Percentiles rank a stretch among this genome's conserved stretches.
Conservation (phyloP, 2,113 vertebrate genomes). For the Corythornis madagascariensis region DNA sequence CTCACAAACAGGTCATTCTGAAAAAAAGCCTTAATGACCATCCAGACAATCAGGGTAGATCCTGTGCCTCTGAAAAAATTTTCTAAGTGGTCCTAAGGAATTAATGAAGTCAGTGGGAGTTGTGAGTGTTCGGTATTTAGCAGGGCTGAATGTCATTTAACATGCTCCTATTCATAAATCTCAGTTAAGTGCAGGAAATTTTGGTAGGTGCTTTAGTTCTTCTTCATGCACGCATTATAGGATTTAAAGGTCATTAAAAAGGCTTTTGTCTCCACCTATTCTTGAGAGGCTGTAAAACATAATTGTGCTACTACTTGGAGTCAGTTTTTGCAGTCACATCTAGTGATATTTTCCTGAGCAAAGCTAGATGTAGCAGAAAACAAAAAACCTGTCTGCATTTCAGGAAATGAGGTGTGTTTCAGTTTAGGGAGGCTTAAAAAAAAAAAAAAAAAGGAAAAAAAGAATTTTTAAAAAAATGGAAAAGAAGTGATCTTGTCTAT, state of each 20-base stretch:
- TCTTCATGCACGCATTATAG: not conserved
- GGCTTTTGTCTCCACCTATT: not conserved
- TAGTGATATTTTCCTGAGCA: not conserved
- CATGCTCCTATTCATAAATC: not conserved
- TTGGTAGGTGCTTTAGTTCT: not conserved
- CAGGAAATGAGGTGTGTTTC: not conserved
- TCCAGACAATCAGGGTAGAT: not conserved
- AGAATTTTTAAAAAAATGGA: rapidly evolving
- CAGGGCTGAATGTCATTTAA: not conserved
- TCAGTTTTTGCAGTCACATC: not conserved
- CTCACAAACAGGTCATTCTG: not conserved
- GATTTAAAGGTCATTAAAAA: not conserved
- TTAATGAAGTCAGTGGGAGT: not conserved
- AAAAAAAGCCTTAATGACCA: not conserved
- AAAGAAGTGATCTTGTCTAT: not conserved
- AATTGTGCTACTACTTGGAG: not conserved
- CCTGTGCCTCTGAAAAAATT: not conserved
- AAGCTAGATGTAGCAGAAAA: not conserved
- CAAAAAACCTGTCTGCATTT: not conserved
- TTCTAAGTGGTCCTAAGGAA: not conserved
- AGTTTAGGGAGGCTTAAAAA: not conserved
- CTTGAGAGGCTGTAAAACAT: not conserved
- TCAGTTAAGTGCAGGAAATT: not conserved
- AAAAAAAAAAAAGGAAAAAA: not conserved
- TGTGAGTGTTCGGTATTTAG: not conserved